Evolutionary conservation across 2,888 invertebrate species (phyloP).

Genomic region (Callyntrura sp.): DNA sequence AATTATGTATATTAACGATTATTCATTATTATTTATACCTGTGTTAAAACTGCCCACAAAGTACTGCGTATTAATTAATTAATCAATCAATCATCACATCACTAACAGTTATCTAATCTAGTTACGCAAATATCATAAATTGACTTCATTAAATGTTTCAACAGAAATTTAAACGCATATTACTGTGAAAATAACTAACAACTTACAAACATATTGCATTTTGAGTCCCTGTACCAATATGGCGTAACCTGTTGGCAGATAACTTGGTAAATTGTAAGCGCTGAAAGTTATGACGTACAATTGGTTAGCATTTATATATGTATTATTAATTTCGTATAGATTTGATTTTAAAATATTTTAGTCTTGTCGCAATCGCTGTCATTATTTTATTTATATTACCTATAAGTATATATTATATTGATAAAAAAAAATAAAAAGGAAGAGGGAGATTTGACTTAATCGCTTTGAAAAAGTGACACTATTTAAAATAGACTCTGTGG

Average conservation of each 20-base stretch:
- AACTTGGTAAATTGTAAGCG: neutral
- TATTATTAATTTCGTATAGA: neutral
- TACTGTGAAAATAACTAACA: no score
- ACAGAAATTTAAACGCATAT: no score
- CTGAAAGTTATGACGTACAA: neutral
- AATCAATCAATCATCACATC: no score
- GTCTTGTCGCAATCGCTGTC: neutral
- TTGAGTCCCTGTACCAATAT: neutral
- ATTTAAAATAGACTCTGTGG: neutral
- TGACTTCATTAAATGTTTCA: no score
- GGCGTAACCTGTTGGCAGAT: neutral
- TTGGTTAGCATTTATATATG: neutral
- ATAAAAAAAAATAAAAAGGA: neutral
- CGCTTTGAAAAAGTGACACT: neutral
- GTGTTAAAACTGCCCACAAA: no score
- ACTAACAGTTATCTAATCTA: no score
- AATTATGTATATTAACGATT: no score
- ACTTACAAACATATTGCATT: no score
- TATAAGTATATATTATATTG: no score
- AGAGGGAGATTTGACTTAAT: neutral
- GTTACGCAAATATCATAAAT: no score
- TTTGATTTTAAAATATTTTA: conserved; percentile 17
- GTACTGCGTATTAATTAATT: no score
- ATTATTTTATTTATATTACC: neutral
- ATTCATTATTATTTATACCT: no score